Conservation (phyloP, 2,888 invertebrate genomes). For the Chrysolina haemoptera region DNA sequence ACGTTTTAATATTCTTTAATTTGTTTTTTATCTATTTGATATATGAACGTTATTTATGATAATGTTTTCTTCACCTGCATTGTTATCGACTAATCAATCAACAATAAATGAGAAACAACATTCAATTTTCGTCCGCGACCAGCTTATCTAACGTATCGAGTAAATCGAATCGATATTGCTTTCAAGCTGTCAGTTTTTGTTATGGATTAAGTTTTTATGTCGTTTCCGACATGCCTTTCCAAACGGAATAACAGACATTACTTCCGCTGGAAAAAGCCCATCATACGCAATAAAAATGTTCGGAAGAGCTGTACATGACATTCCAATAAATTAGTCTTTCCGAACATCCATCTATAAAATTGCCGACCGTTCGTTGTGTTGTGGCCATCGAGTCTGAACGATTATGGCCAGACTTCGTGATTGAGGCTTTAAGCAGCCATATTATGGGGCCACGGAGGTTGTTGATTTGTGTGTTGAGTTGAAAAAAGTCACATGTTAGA, state of each 20-base stretch:
- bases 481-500: too few species aligned
- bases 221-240: slow-evolving; percentile 16
- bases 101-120: background rate
- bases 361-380: background rate
- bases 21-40: too few species aligned
- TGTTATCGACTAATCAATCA: background rate
- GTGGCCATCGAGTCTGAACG: slow-evolving; percentile 6
- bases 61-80: background rate
- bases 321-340: slow-evolving; percentile 21
- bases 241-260: slow-evolving; percentile 14
- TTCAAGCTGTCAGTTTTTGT: slow-evolving; percentile 14
- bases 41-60: too few species aligned
- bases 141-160: background rate
- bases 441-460: background rate
- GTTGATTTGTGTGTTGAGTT: too few species aligned
- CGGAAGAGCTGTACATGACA: slow-evolving; percentile 15
- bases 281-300: slow-evolving; percentile 21
- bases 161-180: background rate
- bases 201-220: slow-evolving; percentile 21
- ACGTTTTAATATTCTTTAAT: too few species aligned
- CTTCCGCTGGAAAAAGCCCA: slow-evolving; percentile 17
- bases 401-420: background rate
- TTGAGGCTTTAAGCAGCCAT: background rate
- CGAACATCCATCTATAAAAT: slow-evolving; percentile 16
- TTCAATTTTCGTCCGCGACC: background rate